These are phyloP conservation scores for Mesochorus sp. DNA, from an alignment of 2,888 invertebrate species.

Conservation along the genomic window DNA sequence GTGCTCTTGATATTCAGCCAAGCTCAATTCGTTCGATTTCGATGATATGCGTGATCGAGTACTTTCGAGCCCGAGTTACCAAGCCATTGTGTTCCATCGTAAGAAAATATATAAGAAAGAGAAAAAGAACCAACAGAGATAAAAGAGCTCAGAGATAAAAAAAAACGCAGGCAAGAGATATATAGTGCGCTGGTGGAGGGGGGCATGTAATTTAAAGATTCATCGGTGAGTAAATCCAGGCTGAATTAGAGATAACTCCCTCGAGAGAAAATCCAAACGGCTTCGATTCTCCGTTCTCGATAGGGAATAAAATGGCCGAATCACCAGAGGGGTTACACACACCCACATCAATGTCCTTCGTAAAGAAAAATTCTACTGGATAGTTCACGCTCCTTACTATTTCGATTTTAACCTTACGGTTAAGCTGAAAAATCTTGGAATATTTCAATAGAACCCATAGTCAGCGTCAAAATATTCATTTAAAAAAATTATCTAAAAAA, in stretches of 20 bases:
- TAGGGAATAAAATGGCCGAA: slow-evolving; percentile 59
- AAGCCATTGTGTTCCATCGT: slow-evolving; percentile 40
- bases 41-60: slow-evolving; percentile 73
- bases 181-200: slow-evolving; percentile 40
- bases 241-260: slow-evolving; percentile 85
- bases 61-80: slow-evolving; percentile 45
- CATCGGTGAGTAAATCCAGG: slow-evolving; percentile 84
- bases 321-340: slow-evolving; percentile 72
- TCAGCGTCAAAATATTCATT: no score
- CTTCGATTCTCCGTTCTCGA: slow-evolving; percentile 67
- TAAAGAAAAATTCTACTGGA: slow-evolving; percentile 14
- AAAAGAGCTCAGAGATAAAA: slow-evolving; percentile 4
- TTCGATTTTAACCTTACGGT: neutral
- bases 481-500: neutral
- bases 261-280: slow-evolving; percentile 76
- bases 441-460: no score
- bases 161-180: slow-evolving; percentile 49
- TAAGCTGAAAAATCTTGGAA: no score
- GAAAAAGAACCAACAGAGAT: neutral
- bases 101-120: neutral
- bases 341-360: slow-evolving; percentile 7
- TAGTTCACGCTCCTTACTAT: slow-evolving; percentile 1
- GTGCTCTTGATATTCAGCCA: slow-evolving; percentile 6
- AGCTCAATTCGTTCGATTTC: slow-evolving; percentile 61
- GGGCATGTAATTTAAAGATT: slow-evolving; percentile 84